phyloP scores from a whole-genome alignment of 2,797 vertebrate genomes.

The Chiloscyllium punctatum region DNA sequence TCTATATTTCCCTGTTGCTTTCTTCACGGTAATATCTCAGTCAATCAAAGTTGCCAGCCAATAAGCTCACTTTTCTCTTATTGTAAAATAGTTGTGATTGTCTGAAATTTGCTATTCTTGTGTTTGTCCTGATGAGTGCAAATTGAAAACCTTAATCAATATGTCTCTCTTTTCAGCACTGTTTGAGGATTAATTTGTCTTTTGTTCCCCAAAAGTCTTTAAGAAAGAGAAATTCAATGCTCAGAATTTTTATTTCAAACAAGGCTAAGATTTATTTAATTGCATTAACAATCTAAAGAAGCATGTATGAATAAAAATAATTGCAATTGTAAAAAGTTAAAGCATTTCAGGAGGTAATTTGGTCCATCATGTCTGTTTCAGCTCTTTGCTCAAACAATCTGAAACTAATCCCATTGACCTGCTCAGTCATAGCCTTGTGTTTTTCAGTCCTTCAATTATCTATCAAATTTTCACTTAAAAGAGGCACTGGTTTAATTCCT shows the following conservation, averaged over 20 bases:
- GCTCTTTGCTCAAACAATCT: background rate
- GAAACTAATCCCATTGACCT: background rate
- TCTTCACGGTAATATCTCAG: no score
- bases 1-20: no score
- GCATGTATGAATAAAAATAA: background rate
- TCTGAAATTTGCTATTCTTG: no score
- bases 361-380: background rate
- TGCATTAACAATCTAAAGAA: background rate
- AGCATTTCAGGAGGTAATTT: background rate
- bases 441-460: background rate
- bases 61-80: no score
- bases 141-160: no score
- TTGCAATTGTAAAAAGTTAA: background rate
- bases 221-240: background rate
- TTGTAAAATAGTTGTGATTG: no score
- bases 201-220: background rate
- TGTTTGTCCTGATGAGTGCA: no score
- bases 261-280: background rate
- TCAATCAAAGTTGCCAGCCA: no score
- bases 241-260: background rate
- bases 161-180: no score
- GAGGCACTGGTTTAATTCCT: background rate
- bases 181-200: background rate
- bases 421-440: background rate
- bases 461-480: background rate